Evolutionary conservation across 2,113 vertebrate species (phyloP).

Genomic region (Neomonachus schauinslandi): DNA sequence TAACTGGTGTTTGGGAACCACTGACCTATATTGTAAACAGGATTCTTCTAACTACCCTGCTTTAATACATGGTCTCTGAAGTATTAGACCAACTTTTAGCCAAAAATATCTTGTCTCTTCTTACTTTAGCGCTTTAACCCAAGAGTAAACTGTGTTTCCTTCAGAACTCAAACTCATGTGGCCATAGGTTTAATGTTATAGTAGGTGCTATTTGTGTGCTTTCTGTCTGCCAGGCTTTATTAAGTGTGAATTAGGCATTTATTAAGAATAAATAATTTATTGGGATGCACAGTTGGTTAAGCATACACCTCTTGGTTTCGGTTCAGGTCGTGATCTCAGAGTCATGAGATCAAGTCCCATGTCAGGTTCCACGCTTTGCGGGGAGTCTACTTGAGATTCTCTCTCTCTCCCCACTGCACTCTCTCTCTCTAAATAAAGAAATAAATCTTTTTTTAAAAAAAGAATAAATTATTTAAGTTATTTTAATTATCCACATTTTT

Average conservation of each 20-base stretch:
- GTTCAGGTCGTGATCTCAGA: too few species aligned
- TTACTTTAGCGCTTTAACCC: not conserved
- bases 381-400: not conserved
- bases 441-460: not conserved
- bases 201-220: conserved; percentile 8
- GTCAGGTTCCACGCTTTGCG: too few species aligned
- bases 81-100: not conserved
- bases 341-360: not conserved
- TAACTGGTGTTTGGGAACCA: not conserved
- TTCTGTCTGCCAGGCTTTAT: not conserved
- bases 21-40: not conserved
- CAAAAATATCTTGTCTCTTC: not conserved
- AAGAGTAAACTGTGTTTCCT: conserved; percentile 3
- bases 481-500: not conserved
- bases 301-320: too few species aligned
- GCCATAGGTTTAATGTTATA: conserved; percentile 37
- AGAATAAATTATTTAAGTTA: not conserved
- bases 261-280: not conserved
- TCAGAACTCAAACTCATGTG: conserved; percentile 13
- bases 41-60: not conserved
- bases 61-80: not conserved
- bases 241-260: not conserved
- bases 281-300: not conserved
- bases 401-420: not conserved
- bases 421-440: not conserved